Conservation (phyloP, 2,113 vertebrate genomes). For the Cisticola juncidis region DNA sequence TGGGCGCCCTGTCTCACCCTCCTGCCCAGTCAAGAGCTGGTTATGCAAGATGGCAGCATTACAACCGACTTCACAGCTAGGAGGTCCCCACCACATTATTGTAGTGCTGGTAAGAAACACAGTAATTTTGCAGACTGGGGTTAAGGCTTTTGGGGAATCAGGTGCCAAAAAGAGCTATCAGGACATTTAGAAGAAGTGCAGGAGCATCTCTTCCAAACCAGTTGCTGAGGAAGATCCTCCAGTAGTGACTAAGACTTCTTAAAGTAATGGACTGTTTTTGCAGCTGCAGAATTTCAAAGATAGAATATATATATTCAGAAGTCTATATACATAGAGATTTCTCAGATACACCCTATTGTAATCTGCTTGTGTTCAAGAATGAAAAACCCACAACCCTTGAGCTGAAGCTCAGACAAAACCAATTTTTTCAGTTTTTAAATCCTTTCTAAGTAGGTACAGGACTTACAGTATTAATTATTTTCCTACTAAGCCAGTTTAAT, state of each 20-base stretch:
- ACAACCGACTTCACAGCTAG: fast-evolving
- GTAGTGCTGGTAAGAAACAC: neutral
- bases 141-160: neutral
- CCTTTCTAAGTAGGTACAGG: conserved; percentile 30
- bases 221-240: neutral
- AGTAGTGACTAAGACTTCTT: neutral
- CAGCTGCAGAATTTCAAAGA: neutral
- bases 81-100: neutral
- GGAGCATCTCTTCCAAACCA: neutral
- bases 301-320: neutral
- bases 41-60: neutral
- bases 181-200: neutral
- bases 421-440: conserved; percentile 39
- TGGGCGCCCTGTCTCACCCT: neutral
- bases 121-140: neutral
- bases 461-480: conserved; percentile 59
- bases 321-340: neutral
- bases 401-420: neutral
- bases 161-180: neutral
- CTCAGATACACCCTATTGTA: neutral
- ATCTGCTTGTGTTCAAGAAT: neutral
- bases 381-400: neutral
- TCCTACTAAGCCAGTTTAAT: conserved; percentile 50
- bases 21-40: neutral
- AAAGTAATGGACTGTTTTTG: neutral